Conservation (phyloP, 1,140 invertebrate species). For the Drosophila mayri region DNA sequence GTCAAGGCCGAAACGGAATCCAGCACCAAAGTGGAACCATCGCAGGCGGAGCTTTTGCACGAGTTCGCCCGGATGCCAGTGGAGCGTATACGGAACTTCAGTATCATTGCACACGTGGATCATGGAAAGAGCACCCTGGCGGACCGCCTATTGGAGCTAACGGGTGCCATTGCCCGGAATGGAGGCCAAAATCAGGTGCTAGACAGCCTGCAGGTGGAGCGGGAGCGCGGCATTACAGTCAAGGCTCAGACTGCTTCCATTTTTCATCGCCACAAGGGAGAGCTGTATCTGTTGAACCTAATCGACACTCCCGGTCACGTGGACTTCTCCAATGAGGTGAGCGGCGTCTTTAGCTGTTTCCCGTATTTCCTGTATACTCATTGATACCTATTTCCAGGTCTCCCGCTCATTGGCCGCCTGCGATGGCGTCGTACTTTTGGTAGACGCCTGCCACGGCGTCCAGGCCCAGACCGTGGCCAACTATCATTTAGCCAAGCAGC, state of each 20-base stretch:
- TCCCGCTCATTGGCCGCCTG: constrained; percentile 94
- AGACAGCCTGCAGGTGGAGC: constrained; percentile 89
- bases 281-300: constrained; percentile 95
- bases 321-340: constrained; percentile 98
- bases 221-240: constrained; percentile 98
- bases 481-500: constrained; percentile 95
- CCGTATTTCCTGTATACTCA: no score
- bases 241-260: constrained; percentile 98
- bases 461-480: constrained; percentile 99
- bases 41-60: constrained; percentile 45
- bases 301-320: constrained; percentile 99
- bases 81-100: constrained; percentile 95
- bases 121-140: constrained; percentile 99
- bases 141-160: constrained; percentile 95
- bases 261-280: constrained; percentile 89
- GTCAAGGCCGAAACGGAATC: constrained; percentile 35
- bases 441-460: constrained; percentile 98
- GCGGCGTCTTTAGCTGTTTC: neutral
- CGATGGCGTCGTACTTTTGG: constrained; percentile 96
- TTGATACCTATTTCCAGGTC: constrained; percentile 85
- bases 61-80: constrained; percentile 85
- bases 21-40: neutral
- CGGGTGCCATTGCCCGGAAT: constrained; percentile 91
- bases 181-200: constrained; percentile 89
- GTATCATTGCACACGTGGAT: constrained; percentile 99